Conservation (phyloP, 53 echinoderm and acorn worm genomes). For the Arbacia lixula region DNA sequence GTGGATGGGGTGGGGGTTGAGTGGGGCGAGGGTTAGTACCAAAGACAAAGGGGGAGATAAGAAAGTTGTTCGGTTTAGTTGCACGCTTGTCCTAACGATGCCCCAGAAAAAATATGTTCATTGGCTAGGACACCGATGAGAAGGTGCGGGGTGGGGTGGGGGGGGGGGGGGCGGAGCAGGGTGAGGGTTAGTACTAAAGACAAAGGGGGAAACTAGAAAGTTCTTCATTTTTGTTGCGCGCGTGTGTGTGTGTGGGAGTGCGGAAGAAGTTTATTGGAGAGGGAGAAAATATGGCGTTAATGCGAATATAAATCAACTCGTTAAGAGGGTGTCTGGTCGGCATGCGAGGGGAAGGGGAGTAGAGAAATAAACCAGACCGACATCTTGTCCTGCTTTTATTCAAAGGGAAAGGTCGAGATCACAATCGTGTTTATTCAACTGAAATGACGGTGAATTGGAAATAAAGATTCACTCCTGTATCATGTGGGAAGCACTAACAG, state of each 20-base stretch:
- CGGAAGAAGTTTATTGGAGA: slow-evolving; percentile 12
- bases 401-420: background rate
- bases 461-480: too few relatives aligned
- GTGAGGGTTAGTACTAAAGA: background rate
- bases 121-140: too few relatives aligned
- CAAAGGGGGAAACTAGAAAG: too few relatives aligned
- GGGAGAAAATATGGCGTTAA: slow-evolving; percentile 34
- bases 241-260: too few relatives aligned
- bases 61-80: too few relatives aligned
- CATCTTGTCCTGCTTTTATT: background rate
- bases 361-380: background rate
- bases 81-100: too few relatives aligned
- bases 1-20: background rate
- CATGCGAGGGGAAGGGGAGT: background rate
- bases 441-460: too few relatives aligned
- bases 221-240: too few relatives aligned
- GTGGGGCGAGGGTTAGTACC: background rate
- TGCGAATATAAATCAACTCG: slow-evolving; percentile 20
- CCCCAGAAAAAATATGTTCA: too few relatives aligned
- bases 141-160: background rate
- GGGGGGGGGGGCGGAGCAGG: background rate
- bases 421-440: too few relatives aligned
- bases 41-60: too few relatives aligned
- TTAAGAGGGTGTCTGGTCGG: slow-evolving; percentile 18
- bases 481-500: too few relatives aligned